Evolutionary conservation across 2,797 vertebrate genomes (phyloP).

Genomic region (Ara ararauna): DNA sequence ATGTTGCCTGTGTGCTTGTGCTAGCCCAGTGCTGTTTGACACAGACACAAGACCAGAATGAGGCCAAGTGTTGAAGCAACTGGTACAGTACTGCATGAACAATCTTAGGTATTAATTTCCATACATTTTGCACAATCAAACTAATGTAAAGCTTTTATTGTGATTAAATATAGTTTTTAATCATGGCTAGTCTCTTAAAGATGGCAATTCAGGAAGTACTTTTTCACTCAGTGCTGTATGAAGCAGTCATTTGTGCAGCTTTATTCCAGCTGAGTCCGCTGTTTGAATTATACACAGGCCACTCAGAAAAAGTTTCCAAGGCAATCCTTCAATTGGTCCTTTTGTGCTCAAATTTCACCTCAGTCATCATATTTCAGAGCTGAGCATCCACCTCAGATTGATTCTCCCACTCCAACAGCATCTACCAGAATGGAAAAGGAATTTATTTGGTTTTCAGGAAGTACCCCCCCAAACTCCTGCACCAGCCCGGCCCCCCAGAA

Average conservation of each 20-base stretch:
- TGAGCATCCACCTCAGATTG: not conserved
- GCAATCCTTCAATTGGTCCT: slow-evolving; percentile 13
- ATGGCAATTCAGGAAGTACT: slow-evolving; percentile 8
- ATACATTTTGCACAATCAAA: not conserved
- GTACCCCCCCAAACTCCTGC: not conserved
- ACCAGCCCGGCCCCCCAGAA: not conserved
- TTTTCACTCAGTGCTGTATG: not conserved
- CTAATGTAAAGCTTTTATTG: not conserved
- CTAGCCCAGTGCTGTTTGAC: not conserved
- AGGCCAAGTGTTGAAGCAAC: not conserved
- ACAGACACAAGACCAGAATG: not conserved
- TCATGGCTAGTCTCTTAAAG: slow-evolving; percentile 12
- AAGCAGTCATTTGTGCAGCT: not conserved
- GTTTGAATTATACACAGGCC: slow-evolving; percentile 1
- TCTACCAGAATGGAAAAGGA: not conserved
- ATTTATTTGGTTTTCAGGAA: not conserved
- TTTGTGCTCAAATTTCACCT: slow-evolving; percentile 21
- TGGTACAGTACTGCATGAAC: not conserved
- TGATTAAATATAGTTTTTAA: slow-evolving; percentile 16
- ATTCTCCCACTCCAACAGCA: not conserved
- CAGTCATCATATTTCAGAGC: not conserved
- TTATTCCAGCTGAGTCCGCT: slow-evolving; percentile 18
- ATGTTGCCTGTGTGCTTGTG: not conserved
- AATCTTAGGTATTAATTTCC: not conserved
- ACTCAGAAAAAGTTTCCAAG: slow-evolving; percentile 46